A percentile compares a stretch with the other conserved stretches of the same genome.
Evolutionary conservation across 2,113 vertebrate species (phyloP).

Genomic region (Halcyon malimbica): DNA sequence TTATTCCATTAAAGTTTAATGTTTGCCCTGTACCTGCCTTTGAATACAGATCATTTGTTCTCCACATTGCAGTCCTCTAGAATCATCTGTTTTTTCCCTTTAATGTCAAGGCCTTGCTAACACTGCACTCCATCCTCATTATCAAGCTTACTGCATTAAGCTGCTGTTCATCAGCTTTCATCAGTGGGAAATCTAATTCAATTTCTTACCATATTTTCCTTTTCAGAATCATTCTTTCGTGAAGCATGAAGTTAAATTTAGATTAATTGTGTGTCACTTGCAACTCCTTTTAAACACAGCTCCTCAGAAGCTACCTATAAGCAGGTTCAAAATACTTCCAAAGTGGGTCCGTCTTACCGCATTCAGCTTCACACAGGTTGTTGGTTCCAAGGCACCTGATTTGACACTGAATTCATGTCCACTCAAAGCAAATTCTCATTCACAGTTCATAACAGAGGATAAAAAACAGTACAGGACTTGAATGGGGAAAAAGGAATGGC

Average conservation of each 20-base stretch:
- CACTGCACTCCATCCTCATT: neutral
- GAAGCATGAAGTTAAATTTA: constrained; percentile 10
- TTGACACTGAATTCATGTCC: neutral
- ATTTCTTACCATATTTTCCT: neutral
- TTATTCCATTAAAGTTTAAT: constrained; percentile 43
- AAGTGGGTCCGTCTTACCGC: neutral
- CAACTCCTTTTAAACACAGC: neutral
- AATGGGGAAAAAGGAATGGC: neutral
- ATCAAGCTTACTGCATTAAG: neutral
- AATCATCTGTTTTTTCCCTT: neutral
- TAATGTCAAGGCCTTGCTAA: constrained; percentile 1
- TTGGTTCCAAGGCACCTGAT: neutral
- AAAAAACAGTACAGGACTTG: neutral
- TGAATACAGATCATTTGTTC: constrained; percentile 27
- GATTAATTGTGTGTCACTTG: neutral
- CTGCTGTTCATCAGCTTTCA: constrained; percentile 18
- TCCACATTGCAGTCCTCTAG: neutral
- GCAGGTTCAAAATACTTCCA: neutral
- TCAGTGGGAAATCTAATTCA: neutral
- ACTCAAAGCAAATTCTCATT: neutral
- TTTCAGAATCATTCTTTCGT: neutral
- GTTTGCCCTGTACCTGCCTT: constrained; percentile 7
- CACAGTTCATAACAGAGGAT: neutral
- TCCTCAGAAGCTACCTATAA: neutral
- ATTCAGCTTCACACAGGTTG: neutral